Base-by-base conservation (phyloP, 2,888 invertebrate species). In the Cantharis rustica region DNA sequence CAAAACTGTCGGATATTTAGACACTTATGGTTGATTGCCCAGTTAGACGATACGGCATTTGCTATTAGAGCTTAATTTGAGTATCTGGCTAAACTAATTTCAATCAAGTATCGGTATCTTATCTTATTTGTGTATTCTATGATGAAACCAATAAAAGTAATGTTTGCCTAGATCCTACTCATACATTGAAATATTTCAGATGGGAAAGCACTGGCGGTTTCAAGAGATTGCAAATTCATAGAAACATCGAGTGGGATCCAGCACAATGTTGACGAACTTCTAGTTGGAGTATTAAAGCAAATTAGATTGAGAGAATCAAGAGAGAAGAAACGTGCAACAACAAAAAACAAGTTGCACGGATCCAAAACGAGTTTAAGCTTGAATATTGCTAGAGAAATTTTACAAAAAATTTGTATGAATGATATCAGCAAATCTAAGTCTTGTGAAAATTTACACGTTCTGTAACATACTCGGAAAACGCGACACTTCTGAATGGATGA, bases 211-310 rank as follows among this genome's bases (percentile, higher is more conserved):
- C 88, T 97, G 82, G 97, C 98, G 0, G 94, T 95, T 61, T 94
- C 95, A 13, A 92, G 95, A 86, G 96, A 96, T 88, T 95, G 95
- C 88, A 98, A 98, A 89, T 97, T 96, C 89, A 97, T 98, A 81
- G 98, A 98, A 88, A 96, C 98, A 0, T 98, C 98, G 0, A 96
- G 96, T 75, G 98, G 97, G 0, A 95, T 98, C 84, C 97, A 98
- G 87, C 97, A 98, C 89, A 97, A 98, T 86, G 97, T 98, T 16
- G 98, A 98, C 88, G 98, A 98, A 86, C 92, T 98, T 17, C 91
- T 98, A 63, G 97, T 98, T 0, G 98, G 98, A 2, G 93, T 97
- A 81, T 91, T 98, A 68, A 97, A 96, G 86, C 97, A 98, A 90
- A 95, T 96, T 84, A 91, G 95, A 2, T 89, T 95, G 72, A 92